These are phyloP conservation scores for Microcebus lehilahytsara DNA, from an alignment of 2,113 vertebrate species.

Conservation along the genomic window DNA sequence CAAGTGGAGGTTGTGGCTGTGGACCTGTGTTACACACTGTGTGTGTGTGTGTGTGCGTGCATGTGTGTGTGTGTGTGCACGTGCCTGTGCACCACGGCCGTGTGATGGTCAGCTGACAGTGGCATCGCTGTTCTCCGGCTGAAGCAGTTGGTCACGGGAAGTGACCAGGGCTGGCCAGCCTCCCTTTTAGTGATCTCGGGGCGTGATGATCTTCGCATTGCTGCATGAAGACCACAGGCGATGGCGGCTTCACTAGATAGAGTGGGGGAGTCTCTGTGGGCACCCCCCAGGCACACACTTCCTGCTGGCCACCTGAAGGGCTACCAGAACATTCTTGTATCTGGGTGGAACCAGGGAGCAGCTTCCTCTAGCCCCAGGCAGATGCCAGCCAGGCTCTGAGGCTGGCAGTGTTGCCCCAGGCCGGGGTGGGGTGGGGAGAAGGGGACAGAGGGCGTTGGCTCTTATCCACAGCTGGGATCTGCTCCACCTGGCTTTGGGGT, in stretches of 20 bases:
- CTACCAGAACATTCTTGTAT: not conserved
- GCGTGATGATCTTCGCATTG: not conserved
- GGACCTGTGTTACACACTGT: not conserved
- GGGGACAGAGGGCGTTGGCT: not conserved
- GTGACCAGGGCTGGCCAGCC: not conserved
- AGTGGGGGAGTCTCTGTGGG: not conserved
- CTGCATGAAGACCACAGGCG: not conserved
- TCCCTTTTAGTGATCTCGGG: conserved; percentile 25
- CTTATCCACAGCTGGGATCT: not conserved
- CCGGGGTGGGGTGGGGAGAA: not conserved
- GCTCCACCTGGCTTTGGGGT: not conserved
- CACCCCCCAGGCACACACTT: not conserved
- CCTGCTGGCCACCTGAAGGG: not conserved
- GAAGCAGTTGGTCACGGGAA: not conserved
- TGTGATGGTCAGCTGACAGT: not conserved
- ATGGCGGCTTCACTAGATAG: not conserved
- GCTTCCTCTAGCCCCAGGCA: not conserved
- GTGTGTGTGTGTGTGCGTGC: too few species aligned
- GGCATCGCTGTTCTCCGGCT: not conserved
- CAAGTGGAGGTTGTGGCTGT: not conserved
- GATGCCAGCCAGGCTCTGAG: too few species aligned
- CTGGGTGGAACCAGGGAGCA: not conserved
- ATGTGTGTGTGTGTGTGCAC: fast-evolving
- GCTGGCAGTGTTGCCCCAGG: not conserved
- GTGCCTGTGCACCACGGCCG: not conserved